Conservation (phyloP, 2,113 vertebrate genomes). For the Cynoglossus semilaevis region DNA sequence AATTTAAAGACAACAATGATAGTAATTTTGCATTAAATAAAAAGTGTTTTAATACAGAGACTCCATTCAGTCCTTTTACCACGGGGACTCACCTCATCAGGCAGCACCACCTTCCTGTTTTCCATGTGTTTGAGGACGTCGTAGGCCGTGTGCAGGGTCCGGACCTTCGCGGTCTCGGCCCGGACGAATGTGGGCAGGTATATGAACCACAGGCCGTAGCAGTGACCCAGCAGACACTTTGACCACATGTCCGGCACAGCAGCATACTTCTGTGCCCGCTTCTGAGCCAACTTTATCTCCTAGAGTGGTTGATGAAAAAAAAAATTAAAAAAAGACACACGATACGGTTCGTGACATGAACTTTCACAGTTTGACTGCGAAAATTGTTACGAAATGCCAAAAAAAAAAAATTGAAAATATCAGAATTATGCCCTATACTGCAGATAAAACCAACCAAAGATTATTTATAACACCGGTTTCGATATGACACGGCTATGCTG, state of each 20-base stretch:
- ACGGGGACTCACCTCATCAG: slow-evolving; percentile 81
- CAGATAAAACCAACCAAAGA: too few species aligned
- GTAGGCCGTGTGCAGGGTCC: slow-evolving; percentile 85
- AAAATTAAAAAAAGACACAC: too few species aligned
- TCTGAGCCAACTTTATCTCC: slow-evolving; percentile 93
- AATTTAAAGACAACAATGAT: too few species aligned
- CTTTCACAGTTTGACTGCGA: too few species aligned
- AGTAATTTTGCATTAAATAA: too few species aligned
- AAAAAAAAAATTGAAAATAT: too few species aligned
- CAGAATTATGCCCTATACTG: too few species aligned
- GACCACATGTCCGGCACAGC: slow-evolving; percentile 89
- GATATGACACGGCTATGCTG: too few species aligned
- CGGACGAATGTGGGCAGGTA: slow-evolving; percentile 88
- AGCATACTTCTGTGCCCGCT: slow-evolving; percentile 86
- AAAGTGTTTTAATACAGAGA: too few species aligned
- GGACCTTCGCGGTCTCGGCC: slow-evolving; percentile 80
- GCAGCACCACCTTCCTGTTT: slow-evolving; percentile 87
- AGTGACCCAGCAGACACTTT: slow-evolving; percentile 89
- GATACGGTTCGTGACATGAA: too few species aligned
- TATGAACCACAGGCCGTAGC: slow-evolving; percentile 95
- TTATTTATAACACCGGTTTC: too few species aligned
- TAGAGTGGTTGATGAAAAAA: slow-evolving; percentile 36
- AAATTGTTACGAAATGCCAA: too few species aligned
- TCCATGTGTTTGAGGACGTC: slow-evolving; percentile 93
- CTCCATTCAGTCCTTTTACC: slow-evolving; percentile 8